Conservation (phyloP, 53 echinoderm and acorn worm genomes). For the Hippasteria phrygiana region DNA sequence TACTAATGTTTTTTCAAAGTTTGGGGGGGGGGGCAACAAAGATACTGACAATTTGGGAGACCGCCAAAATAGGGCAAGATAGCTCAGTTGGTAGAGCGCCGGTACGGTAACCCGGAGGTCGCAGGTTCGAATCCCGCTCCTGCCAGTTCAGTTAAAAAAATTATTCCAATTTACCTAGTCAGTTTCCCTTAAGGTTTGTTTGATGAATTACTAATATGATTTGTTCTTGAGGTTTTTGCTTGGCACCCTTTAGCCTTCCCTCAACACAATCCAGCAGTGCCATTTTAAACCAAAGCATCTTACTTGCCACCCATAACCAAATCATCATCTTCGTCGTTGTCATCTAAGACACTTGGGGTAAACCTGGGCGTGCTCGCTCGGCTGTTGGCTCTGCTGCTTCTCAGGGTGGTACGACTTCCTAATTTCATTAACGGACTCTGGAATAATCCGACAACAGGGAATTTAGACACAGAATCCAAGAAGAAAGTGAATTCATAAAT, state of each 20-base stretch:
- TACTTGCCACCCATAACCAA: slow-evolving; percentile 48
- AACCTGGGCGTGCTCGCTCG: slow-evolving; percentile 42
- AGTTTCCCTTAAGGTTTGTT: no score
- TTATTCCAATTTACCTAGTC: no score
- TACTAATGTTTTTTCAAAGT: no score
- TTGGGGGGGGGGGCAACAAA: no score
- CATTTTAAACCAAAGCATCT: not conserved
- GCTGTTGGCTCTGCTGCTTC: slow-evolving; percentile 33
- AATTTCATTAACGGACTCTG: slow-evolving; percentile 53
- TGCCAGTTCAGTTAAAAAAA: no score
- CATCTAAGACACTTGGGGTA: not conserved
- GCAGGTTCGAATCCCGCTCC: no score
- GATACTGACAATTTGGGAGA: no score
- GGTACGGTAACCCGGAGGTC: no score
- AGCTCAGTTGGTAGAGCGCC: no score
- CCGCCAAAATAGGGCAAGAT: no score
- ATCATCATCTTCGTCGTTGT: slow-evolving; percentile 50
- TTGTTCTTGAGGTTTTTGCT: no score
- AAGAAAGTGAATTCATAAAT: not conserved
- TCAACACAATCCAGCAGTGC: not conserved
- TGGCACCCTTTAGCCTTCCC: not conserved
- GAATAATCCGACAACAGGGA: not conserved
- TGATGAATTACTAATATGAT: no score
- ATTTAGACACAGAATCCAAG: not conserved
- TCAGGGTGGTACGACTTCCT: slow-evolving; percentile 18